These are phyloP conservation scores for Cryptus viduatorius DNA, from an alignment of 2,888 invertebrate species.

Conservation along the genomic window DNA sequence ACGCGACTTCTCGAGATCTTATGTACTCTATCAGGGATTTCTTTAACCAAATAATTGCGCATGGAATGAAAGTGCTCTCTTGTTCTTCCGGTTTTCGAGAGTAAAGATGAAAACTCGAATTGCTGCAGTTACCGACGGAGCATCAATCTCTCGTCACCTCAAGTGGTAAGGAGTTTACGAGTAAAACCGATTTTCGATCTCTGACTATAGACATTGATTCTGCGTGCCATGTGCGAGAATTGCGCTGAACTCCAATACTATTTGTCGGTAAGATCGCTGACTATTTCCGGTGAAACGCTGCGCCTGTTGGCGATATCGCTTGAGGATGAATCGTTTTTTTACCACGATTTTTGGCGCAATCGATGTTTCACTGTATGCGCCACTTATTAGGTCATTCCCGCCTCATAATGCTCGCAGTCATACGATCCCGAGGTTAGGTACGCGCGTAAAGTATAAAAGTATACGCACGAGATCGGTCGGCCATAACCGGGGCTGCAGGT, in stretches of 20 bases:
- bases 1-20: constrained; percentile 14
- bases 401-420: constrained; percentile 49
- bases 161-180: constrained; percentile 14
- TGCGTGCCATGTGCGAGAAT: neutral
- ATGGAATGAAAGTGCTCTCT: constrained; percentile 34
- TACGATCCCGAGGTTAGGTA: constrained; percentile 25
- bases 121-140: neutral
- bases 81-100: constrained; percentile 7
- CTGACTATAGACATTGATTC: constrained; percentile 29
- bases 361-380: neutral
- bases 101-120: constrained; percentile 42
- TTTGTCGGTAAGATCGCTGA: constrained; percentile 2
- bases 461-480: constrained; percentile 52
- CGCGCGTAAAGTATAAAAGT: constrained; percentile 53
- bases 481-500: constrained; percentile 65
- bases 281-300: neutral
- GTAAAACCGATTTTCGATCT: constrained; percentile 38
- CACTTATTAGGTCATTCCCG: constrained; percentile 45
- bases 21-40: constrained; percentile 1
- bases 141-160: neutral
- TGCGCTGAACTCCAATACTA: constrained; percentile 4
- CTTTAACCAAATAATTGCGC: constrained; percentile 57
- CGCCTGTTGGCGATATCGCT: neutral
- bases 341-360: neutral
- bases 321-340: neutral